Evolutionary conservation across 1,140 invertebrate species (phyloP), one percentile per base, ranked within the genome.

Genomic region (Gryon sp.): DNA sequence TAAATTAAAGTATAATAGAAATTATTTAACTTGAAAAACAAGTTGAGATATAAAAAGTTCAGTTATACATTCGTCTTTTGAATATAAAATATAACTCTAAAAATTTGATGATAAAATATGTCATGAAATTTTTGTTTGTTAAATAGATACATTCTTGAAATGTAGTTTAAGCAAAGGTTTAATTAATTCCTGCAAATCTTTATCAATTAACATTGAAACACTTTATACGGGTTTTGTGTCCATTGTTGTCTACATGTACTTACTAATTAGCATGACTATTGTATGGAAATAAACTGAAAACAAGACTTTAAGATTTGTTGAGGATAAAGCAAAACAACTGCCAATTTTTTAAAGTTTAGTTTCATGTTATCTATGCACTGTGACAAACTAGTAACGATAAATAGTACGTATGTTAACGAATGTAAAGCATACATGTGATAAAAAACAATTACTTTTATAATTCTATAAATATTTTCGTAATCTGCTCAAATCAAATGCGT

Each of bases 241-340:
- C 41, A 72, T 72, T 70, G 66, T 70, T 62, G 45, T 52, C 34
- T 60, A 36, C 14, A 55, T 48, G 16, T 40, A 48, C 19, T 18
- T 63, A 63, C 46, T 60, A 72, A 72, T 72, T 72, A 72, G 68
- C 24, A 48, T 14, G 7, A 20, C 66, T 11, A 72, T 72, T 72
- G 68, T 72, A 72, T 72, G 68, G 50, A 72, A 72, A 72, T 72
- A 41, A 34, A 20, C 16, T 28, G 28, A 57, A 72, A 72, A 57
- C 40, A 57, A 72, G 50, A 62, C 40, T 55, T 40, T 19, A 60
- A 72, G 66, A 62, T 72, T 55, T 24, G 26, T 18, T 28, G 2
- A 11, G 14, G 57, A 72, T 63, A 70, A 53, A 0, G n/a, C 22
- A 15, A 32, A 69, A 28, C 34, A 50, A 48, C 40, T 40, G 32